phyloP scores from a whole-genome alignment of 2,113 vertebrate species.

The Deroptyus accipitrinus region DNA sequence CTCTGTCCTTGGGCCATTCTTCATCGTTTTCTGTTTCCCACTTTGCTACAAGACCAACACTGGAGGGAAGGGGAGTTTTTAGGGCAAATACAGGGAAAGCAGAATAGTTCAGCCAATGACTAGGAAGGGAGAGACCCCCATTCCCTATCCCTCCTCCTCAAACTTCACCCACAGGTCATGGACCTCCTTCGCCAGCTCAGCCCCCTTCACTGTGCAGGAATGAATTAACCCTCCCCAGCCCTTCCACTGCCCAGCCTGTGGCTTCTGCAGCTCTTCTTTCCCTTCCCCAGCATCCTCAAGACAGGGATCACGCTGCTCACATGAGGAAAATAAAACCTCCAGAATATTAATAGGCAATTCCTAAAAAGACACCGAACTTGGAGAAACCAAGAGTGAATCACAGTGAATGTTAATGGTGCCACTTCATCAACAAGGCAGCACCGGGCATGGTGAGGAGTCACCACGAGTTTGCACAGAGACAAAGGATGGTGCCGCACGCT shows the following conservation, averaged over 20 bases:
- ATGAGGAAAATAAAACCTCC: rapidly evolving
- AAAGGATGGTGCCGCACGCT: rapidly evolving
- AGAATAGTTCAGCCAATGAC: rapidly evolving
- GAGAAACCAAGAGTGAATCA: rapidly evolving
- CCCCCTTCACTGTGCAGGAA: rapidly evolving
- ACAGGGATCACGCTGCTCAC: not conserved
- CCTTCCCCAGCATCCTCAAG: rapidly evolving
- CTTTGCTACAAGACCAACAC: rapidly evolving
- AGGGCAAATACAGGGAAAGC: rapidly evolving
- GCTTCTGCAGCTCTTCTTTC: not conserved
- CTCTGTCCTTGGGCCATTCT: rapidly evolving
- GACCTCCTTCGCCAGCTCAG: not conserved
- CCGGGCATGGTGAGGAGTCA: not conserved
- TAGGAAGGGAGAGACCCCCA: rapidly evolving
- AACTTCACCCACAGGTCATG: not conserved
- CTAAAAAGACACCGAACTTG: rapidly evolving
- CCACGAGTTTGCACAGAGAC: not conserved
- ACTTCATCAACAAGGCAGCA: not conserved
- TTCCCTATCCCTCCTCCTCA: not conserved
- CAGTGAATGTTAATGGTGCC: rapidly evolving
- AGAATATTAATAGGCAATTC: not conserved
- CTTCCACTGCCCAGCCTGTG: not conserved
- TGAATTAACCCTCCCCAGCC: not conserved
- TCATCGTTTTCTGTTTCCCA: rapidly evolving
- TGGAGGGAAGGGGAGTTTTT: not conserved